Evolutionary conservation across 2,797 vertebrate species (phyloP).

Genomic region (Cetoscarus ocellatus): DNA sequence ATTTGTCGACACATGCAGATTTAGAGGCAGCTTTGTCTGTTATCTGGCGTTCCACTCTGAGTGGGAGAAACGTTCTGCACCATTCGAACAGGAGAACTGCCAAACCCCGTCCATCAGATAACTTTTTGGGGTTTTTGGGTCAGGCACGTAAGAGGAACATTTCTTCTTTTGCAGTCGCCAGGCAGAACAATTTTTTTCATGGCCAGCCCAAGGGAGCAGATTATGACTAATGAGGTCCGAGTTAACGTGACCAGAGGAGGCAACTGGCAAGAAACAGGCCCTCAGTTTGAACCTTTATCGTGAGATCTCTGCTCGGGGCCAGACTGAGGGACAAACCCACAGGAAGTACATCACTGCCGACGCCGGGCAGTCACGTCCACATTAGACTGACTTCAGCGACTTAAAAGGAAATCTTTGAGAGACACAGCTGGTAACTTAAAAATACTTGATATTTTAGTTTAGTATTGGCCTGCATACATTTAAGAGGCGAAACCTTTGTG

Average conservation of each 20-base stretch:
- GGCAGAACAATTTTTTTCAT: constrained; percentile 68
- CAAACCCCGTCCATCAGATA: constrained; percentile 79
- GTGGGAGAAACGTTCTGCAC: constrained; percentile 51
- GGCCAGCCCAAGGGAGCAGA: constrained; percentile 77
- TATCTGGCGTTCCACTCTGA: constrained; percentile 43
- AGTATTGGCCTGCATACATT: not conserved
- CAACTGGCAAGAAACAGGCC: constrained; percentile 71
- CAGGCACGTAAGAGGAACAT: constrained; percentile 55
- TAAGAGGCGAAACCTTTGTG: not conserved
- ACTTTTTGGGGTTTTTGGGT: constrained; percentile 51
- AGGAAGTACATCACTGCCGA: constrained; percentile 75
- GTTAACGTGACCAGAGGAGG: constrained; percentile 80
- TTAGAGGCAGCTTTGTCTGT: constrained; percentile 50
- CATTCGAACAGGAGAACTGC: constrained; percentile 58
- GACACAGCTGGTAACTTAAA: not conserved
- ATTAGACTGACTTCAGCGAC: constrained; percentile 58
- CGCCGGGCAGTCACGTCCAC: constrained; percentile 64
- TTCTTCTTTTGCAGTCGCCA: constrained; percentile 69
- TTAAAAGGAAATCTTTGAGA: constrained; percentile 71
- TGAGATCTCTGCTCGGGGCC: constrained; percentile 66
- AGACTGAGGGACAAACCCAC: constrained; percentile 76
- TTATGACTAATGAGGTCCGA: constrained; percentile 83
- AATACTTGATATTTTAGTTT: constrained; percentile 4
- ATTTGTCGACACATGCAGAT: constrained; percentile 58
- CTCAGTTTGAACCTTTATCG: constrained; percentile 73